Percentiles rank a stretch among this genome's conserved stretches.
Conservation (phyloP, 2,797 vertebrate species). For the Chrysolophus pictus region DNA sequence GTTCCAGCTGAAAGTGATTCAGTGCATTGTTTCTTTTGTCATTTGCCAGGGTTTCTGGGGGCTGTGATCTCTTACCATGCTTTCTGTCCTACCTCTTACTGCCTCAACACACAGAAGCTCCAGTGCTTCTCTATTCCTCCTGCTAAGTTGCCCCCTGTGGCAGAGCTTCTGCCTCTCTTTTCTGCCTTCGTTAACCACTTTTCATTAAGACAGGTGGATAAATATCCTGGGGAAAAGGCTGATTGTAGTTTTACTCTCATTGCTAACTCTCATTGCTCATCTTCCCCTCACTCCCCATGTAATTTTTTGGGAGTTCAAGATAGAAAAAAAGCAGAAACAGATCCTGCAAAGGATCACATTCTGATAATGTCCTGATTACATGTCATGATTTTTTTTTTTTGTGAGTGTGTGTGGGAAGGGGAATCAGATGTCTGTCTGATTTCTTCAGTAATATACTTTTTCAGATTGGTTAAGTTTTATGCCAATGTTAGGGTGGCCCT, state of each 20-base stretch:
- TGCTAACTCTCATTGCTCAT: not conserved
- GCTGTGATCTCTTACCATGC: not conserved
- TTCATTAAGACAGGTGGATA: not conserved
- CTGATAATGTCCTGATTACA: not conserved
- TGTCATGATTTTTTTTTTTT: not conserved
- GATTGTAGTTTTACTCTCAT: not conserved
- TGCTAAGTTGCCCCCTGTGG: not conserved
- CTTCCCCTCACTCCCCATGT: not conserved
- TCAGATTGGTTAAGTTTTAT: not conserved
- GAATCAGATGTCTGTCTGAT: not conserved
- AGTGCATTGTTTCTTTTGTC: not conserved
- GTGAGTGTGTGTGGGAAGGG: no score
- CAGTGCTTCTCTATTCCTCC: not conserved
- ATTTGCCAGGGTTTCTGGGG: not conserved
- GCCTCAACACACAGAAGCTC: not conserved
- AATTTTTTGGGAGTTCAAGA: not conserved
- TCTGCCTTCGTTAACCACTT: not conserved
- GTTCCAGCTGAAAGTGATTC: not conserved
- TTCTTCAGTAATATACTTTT: not conserved
- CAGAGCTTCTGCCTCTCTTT: not conserved
- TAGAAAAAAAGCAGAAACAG: not conserved
- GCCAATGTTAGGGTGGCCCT: not conserved
- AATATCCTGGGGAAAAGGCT: not conserved
- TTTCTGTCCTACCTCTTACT: not conserved
- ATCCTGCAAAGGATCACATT: not conserved